Percentiles rank a stretch among this genome's conserved stretches.
These are phyloP conservation scores for Pseudopleuronectes americanus DNA, from an alignment of 2,797 vertebrate species.

Conservation along the genomic window DNA sequence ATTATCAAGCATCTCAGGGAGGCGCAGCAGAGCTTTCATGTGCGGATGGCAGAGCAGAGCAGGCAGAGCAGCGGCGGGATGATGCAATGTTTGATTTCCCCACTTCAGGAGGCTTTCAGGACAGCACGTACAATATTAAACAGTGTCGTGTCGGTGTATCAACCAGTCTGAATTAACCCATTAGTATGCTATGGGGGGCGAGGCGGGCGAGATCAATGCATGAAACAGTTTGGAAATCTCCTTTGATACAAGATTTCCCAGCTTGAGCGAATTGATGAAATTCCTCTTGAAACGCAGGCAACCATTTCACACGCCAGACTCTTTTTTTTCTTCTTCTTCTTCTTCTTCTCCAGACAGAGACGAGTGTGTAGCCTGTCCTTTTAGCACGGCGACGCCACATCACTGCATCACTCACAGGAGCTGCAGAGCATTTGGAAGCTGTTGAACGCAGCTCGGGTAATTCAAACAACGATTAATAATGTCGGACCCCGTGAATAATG, in stretches of 20 bases:
- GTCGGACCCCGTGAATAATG: slow-evolving; percentile 30
- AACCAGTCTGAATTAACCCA: slow-evolving; percentile 77
- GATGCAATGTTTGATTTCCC: slow-evolving; percentile 79
- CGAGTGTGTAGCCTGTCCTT: slow-evolving; percentile 47
- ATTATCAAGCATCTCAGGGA: slow-evolving; percentile 59
- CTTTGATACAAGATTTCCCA: slow-evolving; percentile 84
- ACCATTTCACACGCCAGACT: slow-evolving; percentile 75
- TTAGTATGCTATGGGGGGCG: slow-evolving; percentile 76
- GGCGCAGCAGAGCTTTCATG: slow-evolving; percentile 65
- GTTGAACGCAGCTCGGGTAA: not conserved
- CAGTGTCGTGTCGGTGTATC: slow-evolving; percentile 74
- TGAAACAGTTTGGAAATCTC: slow-evolving; percentile 82
- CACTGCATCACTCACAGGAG: slow-evolving; percentile 9
- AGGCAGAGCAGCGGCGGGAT: slow-evolving; percentile 48
- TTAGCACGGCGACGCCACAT: slow-evolving; percentile 29
- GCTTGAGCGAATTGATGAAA: slow-evolving; percentile 82
- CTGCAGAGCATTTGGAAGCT: slow-evolving; percentile 13
- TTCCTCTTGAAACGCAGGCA: slow-evolving; percentile 81
- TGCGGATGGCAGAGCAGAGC: slow-evolving; percentile 57
- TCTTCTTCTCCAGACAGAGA: slow-evolving; percentile 54
- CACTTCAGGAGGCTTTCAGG: slow-evolving; percentile 74
- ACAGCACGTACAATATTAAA: slow-evolving; percentile 74
- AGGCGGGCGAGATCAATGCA: slow-evolving; percentile 75
- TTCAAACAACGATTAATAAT: not conserved
- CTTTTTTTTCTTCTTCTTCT: not conserved